phyloP scores from a whole-genome alignment of 2,888 invertebrate species.

The Cephus spinipes region DNA sequence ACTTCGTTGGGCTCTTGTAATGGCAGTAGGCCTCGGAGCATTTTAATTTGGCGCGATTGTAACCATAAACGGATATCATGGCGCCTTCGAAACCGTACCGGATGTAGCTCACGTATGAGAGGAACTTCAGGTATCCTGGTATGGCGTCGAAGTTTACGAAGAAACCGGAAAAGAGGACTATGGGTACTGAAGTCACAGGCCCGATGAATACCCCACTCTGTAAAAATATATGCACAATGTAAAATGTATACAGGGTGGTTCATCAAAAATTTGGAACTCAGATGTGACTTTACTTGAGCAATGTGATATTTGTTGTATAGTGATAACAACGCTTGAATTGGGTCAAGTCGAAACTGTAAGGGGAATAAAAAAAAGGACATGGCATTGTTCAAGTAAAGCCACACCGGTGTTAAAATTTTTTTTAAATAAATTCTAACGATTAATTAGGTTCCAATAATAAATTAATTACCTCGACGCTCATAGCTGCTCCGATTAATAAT shows the following conservation, averaged over 20 bases:
- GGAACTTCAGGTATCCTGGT: slow-evolving; percentile 88
- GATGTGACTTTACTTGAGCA: no score
- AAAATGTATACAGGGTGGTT: not conserved
- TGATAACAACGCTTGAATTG: slow-evolving; percentile 1
- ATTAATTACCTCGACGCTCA: slow-evolving; percentile 80
- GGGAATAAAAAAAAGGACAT: not conserved
- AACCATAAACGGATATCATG: slow-evolving; percentile 92
- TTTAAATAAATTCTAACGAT: not conserved
- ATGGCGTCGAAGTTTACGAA: slow-evolving; percentile 94
- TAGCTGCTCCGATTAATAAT: slow-evolving; percentile 91
- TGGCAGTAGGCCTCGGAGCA: slow-evolving; percentile 89
- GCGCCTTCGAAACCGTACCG: slow-evolving; percentile 94
- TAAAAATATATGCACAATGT: slow-evolving; percentile 30
- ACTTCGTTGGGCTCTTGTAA: slow-evolving; percentile 82
- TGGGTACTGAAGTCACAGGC: slow-evolving; percentile 91
- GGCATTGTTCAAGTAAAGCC: not conserved
- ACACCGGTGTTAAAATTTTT: not conserved
- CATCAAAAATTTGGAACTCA: no score
- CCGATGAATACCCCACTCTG: slow-evolving; percentile 79
- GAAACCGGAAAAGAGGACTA: slow-evolving; percentile 93
- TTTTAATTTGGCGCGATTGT: slow-evolving; percentile 82
- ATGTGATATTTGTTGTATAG: not conserved
- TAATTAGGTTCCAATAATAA: not conserved
- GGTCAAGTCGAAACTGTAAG: not conserved
- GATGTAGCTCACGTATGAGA: slow-evolving; percentile 91